Percentiles rank a stretch among this genome's conserved stretches.
These are phyloP conservation scores for Notocelia uddmanniana DNA, from an alignment of 2,888 invertebrate genomes.

Conservation along the genomic window DNA sequence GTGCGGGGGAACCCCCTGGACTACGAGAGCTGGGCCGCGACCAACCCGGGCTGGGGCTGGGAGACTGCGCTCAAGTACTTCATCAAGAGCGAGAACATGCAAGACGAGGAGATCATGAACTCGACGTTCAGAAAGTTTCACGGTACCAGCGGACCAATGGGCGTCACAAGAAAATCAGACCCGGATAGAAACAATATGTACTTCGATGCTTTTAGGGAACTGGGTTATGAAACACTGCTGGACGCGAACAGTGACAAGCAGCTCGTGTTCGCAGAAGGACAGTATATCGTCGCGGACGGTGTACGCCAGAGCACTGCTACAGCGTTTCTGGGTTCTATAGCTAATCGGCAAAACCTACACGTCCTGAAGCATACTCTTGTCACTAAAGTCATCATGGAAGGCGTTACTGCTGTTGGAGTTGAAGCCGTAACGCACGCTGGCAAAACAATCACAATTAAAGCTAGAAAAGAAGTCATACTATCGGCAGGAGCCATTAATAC, in stretches of 20 bases:
- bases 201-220: constrained; percentile 21
- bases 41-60: constrained; percentile 39
- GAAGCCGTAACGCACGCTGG: constrained; percentile 12
- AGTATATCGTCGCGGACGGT: constrained; percentile 32
- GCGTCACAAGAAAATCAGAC: constrained; percentile 25
- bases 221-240: constrained; percentile 28
- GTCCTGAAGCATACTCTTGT: constrained; percentile 30
- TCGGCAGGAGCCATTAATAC: constrained; percentile 44
- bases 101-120: constrained; percentile 29
- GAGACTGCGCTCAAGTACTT: constrained; percentile 39
- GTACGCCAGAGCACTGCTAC: constrained; percentile 39
- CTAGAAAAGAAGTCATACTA: constrained; percentile 36
- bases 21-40: constrained; percentile 32
- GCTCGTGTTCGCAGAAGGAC: constrained; percentile 38
- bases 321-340: constrained; percentile 17
- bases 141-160: constrained; percentile 26
- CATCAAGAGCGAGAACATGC: constrained; percentile 40
- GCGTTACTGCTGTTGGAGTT: constrained; percentile 27
- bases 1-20: constrained; percentile 36
- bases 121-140: constrained; percentile 25
- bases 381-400: constrained; percentile 34
- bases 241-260: constrained; percentile 35
- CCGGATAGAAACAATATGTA: constrained; percentile 26
- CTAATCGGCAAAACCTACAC: constrained; percentile 30
- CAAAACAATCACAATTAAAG: constrained; percentile 23